phyloP scores from a whole-genome alignment of 2,888 invertebrate species.

The Cancer borealis region DNA sequence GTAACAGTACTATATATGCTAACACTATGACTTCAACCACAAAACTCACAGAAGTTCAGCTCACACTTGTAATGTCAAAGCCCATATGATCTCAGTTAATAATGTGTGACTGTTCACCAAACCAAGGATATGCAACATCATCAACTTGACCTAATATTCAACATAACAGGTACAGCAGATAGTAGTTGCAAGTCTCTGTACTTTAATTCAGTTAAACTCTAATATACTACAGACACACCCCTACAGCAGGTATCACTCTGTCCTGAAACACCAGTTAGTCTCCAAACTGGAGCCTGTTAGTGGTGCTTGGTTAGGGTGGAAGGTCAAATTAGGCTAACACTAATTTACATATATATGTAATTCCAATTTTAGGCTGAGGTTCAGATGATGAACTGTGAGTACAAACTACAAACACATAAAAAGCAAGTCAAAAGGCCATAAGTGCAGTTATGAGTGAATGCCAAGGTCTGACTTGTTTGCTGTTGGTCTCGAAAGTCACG shows the following conservation, averaged over 20 bases:
- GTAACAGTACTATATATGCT: background rate
- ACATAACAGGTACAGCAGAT: background rate
- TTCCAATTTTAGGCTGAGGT: constrained; percentile 50
- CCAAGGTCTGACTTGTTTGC: constrained; percentile 51
- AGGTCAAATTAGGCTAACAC: constrained; percentile 14
- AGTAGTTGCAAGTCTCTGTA: constrained; percentile 42
- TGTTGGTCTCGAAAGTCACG: constrained; percentile 60
- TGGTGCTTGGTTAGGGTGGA: constrained; percentile 33
- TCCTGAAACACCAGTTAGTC: constrained; percentile 28
- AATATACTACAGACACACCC: constrained; percentile 40
- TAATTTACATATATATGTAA: constrained; percentile 16
- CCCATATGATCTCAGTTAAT: constrained; percentile 39
- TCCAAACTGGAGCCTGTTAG: constrained; percentile 18
- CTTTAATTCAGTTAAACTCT: constrained; percentile 23
- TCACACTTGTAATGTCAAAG: constrained; percentile 43
- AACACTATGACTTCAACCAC: constrained; percentile 36
- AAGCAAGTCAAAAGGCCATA: constrained; percentile 46
- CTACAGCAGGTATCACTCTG: background rate
- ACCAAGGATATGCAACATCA: constrained; percentile 55
- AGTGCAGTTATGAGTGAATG: constrained; percentile 44
- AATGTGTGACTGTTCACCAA: constrained; percentile 14
- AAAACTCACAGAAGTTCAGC: constrained; percentile 51
- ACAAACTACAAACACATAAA: constrained; percentile 53
- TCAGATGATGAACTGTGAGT: constrained; percentile 54
- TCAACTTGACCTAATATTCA: background rate